Evolutionary conservation across 2,888 invertebrate genomes (phyloP).

Genomic region (Byasa hedistus): DNA sequence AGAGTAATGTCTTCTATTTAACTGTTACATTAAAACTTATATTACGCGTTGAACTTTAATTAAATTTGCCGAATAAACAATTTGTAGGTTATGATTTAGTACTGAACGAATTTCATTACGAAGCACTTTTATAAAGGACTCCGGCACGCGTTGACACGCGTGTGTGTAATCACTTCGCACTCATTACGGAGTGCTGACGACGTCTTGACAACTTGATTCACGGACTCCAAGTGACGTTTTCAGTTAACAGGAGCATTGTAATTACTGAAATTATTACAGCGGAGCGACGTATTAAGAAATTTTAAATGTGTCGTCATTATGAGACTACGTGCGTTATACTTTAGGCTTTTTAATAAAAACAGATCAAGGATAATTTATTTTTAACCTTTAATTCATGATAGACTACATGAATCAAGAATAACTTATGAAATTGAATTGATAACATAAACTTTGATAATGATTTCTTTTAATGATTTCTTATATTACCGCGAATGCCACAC

Average conservation of each 20-base stretch:
- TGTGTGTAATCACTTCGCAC: conserved; percentile 16
- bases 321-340: not conserved
- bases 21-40: not conserved
- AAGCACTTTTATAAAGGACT: conserved; percentile 7
- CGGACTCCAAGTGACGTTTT: conserved; percentile 17
- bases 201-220: conserved; percentile 15
- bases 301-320: not conserved
- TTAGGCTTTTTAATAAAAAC: too few species aligned
- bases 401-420: too few species aligned
- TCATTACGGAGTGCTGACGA: conserved; percentile 21
- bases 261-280: conserved; percentile 13
- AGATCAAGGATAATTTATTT: too few species aligned
- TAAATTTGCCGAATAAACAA: not conserved
- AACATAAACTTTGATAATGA: too few species aligned
- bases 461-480: too few species aligned
- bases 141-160: not conserved
- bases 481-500: too few species aligned
- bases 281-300: not conserved
- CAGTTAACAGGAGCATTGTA: conserved; percentile 13
- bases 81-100: not conserved
- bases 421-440: too few species aligned
- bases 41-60: not conserved
- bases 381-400: too few species aligned
- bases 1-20: not conserved
- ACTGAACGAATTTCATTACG: conserved; percentile 12